Evolutionary conservation across 2,113 vertebrate species (phyloP), one percentile per base, ranked within the genome.

Genomic region (Ochotona princeps): DNA sequence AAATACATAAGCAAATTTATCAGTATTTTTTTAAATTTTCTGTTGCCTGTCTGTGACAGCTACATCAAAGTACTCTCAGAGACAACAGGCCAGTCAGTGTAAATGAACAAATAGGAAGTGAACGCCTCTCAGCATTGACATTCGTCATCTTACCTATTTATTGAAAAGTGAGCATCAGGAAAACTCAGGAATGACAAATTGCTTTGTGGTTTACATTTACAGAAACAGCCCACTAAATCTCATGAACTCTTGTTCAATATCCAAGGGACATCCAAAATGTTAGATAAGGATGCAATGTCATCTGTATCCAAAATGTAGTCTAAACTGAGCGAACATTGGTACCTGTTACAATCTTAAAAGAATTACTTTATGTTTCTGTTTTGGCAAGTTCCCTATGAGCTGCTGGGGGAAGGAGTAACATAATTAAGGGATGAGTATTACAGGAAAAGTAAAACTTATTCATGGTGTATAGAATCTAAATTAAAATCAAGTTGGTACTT

Each of bases 321-420:
- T 57, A 90, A 93, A 92, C 35, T 92, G n/a, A 21, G 89, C 90
- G 65, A 87, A 82, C 26, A 91, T 76, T 69, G 35, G 63, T 85
- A 17, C 61, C 81, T 85, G 14, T 70, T 83, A 94, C 94, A 89
- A 35, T 74, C 70, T 88, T 47, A 74, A 21, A 44, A 73, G n/a
- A 90, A 90, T 94, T 67, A 87, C 93, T 93, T 70, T 73, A 26
- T 63, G 20, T 83, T 61, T 90, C 28, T 51, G 44, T 80, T 92
- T 94, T 96, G 87, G 82, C 93, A 93, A 78, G 7, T 82, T 5
- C 81, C 32, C 30, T 79, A 7, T 12, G 13, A 76, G 32, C 79
- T 91, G 21, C 49, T 67, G 30, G 72, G 38, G 10, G 49, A 86
- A 54, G 70, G 92, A 69, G 44, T 85, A 32, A 92, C 66, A 66